These are phyloP conservation scores for Lampropteryx suffumata DNA, from an alignment of 2,888 invertebrate genomes.

Conservation along the genomic window DNA sequence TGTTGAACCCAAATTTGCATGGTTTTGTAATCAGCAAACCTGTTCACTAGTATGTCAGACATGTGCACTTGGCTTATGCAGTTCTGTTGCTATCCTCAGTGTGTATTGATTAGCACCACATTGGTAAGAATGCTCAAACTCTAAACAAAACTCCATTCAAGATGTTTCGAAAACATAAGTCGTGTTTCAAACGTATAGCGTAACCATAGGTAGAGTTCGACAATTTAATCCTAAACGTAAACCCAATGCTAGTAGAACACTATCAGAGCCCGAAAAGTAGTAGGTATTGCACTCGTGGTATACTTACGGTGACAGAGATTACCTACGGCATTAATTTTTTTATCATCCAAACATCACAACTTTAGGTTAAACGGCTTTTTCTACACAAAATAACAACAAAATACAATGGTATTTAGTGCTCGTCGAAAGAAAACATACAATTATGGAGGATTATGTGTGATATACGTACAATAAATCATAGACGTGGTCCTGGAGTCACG, in stretches of 20 bases:
- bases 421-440: conserved; percentile 46
- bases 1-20: conserved; percentile 20
- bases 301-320: conserved; percentile 39
- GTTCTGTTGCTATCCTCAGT: background rate
- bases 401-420: conserved; percentile 39
- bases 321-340: conserved; percentile 53
- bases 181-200: background rate
- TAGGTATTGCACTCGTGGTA: conserved; percentile 47
- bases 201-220: background rate
- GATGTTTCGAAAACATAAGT: conserved; percentile 15
- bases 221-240: background rate
- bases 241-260: conserved; percentile 3
- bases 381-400: conserved; percentile 41
- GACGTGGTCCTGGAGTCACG: conserved; percentile 79
- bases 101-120: conserved; percentile 24
- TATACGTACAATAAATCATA: conserved; percentile 81
- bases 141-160: conserved; percentile 13
- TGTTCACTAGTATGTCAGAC: background rate
- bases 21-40: conserved; percentile 7
- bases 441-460: conserved; percentile 59
- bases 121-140: background rate
- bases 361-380: conserved; percentile 50
- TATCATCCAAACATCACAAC: conserved; percentile 54
- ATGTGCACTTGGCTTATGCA: conserved; percentile 12
- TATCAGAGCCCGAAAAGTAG: conserved; percentile 12